Conservation (phyloP, 2,888 invertebrate genomes). For the Gari tellinella region DNA sequence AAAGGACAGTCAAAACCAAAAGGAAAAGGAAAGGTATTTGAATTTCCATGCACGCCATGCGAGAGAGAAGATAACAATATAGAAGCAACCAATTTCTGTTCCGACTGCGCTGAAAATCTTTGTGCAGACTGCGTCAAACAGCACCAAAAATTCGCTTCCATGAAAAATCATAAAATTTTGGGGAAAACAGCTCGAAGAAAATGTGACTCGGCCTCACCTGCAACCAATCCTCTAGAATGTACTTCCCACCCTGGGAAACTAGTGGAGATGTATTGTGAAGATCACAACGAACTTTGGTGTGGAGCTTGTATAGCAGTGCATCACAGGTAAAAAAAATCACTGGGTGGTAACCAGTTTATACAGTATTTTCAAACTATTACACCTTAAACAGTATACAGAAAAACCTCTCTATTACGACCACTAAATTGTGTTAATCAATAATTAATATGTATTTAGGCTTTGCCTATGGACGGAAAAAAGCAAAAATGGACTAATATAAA, state of each 20-base stretch:
- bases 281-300: slow-evolving; percentile 53
- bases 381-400: too few relatives aligned
- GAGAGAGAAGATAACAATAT: slow-evolving; percentile 12
- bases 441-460: too few relatives aligned
- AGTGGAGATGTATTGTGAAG: slow-evolving; percentile 54
- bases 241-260: slow-evolving; percentile 37
- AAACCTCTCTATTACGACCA: too few relatives aligned
- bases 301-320: slow-evolving; percentile 43
- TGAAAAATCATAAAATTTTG: slow-evolving; percentile 35
- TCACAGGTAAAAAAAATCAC: slow-evolving; percentile 29
- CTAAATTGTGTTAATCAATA: too few relatives aligned
- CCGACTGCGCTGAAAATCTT: slow-evolving; percentile 45
- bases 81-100: slow-evolving; percentile 48
- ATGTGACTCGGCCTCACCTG: background rate
- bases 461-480: too few relatives aligned
- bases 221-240: slow-evolving; percentile 39
- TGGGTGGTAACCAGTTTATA: too few relatives aligned
- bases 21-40: background rate
- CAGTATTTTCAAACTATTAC: too few relatives aligned
- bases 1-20: background rate
- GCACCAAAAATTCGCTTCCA: slow-evolving; percentile 42
- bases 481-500: too few relatives aligned
- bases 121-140: slow-evolving; percentile 47
- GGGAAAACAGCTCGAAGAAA: slow-evolving; percentile 12
- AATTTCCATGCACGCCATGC: slow-evolving; percentile 12